These are phyloP conservation scores for Drosophila nr. medialis DNA, from an alignment of 2,888 invertebrate genomes.

Conservation along the genomic window DNA sequence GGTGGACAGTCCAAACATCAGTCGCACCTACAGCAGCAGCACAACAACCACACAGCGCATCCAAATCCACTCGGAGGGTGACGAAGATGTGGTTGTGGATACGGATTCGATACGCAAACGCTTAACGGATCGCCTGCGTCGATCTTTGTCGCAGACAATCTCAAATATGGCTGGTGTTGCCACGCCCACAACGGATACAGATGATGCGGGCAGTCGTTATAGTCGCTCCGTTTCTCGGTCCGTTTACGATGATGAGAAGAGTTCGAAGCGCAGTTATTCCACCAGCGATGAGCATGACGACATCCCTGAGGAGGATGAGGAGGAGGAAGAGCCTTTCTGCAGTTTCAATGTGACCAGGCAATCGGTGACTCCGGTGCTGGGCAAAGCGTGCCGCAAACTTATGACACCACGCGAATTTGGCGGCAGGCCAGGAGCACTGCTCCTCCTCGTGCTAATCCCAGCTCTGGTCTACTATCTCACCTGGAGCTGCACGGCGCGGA, in stretches of 20 bases:
- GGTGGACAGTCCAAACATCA: constrained; percentile 72
- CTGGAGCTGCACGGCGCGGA: constrained; percentile 77
- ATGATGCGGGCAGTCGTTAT: constrained; percentile 69
- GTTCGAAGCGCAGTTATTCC: constrained; percentile 81
- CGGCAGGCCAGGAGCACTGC: constrained; percentile 73
- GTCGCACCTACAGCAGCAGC: constrained; percentile 66
- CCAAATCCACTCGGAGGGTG: constrained; percentile 75
- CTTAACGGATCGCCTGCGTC: constrained; percentile 81
- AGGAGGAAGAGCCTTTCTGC: constrained; percentile 63
- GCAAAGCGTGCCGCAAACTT: constrained; percentile 70
- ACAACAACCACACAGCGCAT: constrained; percentile 79
- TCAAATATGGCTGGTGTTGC: constrained; percentile 61
- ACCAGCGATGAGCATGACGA: constrained; percentile 68
- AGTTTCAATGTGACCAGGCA: constrained; percentile 70
- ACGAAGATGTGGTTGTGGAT: constrained; percentile 64
- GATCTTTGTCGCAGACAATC: constrained; percentile 82
- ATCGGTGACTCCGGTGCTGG: constrained; percentile 45
- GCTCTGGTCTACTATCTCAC: constrained; percentile 76
- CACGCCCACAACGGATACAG: constrained; percentile 62
- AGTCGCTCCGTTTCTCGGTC: constrained; percentile 82
- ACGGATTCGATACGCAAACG: constrained; percentile 79
- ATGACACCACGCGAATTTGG: constrained; percentile 80
- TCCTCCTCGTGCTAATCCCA: constrained; percentile 75
- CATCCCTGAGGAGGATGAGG: constrained; percentile 50
- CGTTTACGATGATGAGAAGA: constrained; percentile 82